phyloP scores from a whole-genome alignment of 92 coral and sea anemone genomes.

The Umimayanthus chanpuru region DNA sequence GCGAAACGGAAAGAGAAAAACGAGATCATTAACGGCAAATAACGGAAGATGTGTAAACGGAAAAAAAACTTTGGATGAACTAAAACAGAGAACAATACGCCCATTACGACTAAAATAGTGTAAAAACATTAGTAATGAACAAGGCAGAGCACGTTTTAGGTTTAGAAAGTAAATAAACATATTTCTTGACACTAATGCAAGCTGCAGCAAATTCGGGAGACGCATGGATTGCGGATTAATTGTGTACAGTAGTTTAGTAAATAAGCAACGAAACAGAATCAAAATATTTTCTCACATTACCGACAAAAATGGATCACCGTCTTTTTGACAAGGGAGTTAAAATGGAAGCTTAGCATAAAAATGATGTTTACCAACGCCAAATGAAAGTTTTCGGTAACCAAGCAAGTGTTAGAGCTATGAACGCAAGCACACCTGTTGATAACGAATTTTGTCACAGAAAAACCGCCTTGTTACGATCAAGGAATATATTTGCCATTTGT shows the following conservation, averaged over 20 bases:
- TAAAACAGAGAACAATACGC: background rate
- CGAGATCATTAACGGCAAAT: background rate
- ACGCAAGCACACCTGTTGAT: background rate
- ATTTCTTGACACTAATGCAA: slow-evolving; percentile 10
- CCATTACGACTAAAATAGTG: background rate
- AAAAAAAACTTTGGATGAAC: background rate
- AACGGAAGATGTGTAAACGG: background rate
- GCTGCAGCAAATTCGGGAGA: background rate
- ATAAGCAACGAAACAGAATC: slow-evolving; percentile 10
- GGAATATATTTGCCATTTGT: background rate
- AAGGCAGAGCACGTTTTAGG: background rate
- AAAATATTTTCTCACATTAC: slow-evolving; percentile 38
- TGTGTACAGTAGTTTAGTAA: background rate
- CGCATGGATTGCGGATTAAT: no score
- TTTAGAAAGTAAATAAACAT: slow-evolving; percentile 29
- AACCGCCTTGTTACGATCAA: background rate
- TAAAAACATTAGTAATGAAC: slow-evolving; percentile 11
- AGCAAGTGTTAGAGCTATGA: background rate
- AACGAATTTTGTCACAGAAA: background rate
- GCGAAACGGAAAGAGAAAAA: background rate
- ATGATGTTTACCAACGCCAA: slow-evolving; percentile 42
- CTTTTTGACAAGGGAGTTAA: background rate
- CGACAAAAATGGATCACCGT: background rate
- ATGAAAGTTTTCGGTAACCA: slow-evolving; percentile 35
- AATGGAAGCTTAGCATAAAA: slow-evolving; percentile 8